These are phyloP conservation scores for Progne subis DNA, from an alignment of 2,113 vertebrate genomes.

Conservation along the genomic window DNA sequence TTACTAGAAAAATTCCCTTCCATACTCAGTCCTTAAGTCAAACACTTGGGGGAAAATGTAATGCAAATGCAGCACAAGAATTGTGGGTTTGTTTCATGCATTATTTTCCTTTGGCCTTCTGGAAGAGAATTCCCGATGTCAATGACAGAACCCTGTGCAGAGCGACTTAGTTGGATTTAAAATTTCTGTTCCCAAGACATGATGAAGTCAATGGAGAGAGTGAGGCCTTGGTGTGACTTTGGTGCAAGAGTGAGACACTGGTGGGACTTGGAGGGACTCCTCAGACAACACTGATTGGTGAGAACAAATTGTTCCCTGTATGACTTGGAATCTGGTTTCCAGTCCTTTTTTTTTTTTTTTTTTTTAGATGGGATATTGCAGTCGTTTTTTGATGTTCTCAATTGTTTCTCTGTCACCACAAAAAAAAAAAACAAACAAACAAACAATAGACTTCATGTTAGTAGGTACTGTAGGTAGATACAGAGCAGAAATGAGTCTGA, in stretches of 20 bases:
- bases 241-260: background rate
- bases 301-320: background rate
- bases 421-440: too few species aligned
- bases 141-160: background rate
- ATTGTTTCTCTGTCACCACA: too few species aligned
- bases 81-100: background rate
- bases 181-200: background rate
- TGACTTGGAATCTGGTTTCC: background rate
- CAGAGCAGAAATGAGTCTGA: background rate
- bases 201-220: background rate
- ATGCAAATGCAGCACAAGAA: background rate
- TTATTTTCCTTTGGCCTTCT: background rate
- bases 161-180: background rate
- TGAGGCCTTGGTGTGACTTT: background rate
- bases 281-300: background rate
- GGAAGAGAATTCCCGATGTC: background rate
- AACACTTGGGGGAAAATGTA: background rate
- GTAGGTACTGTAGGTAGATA: background rate
- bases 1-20: background rate
- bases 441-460: background rate
- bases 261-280: background rate
- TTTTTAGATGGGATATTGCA: too few species aligned
- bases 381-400: too few species aligned
- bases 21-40: background rate
- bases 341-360: background rate